These are phyloP conservation scores for Cotesia glomerata DNA, from an alignment of 1,140 invertebrate species.

Conservation along the genomic window DNA sequence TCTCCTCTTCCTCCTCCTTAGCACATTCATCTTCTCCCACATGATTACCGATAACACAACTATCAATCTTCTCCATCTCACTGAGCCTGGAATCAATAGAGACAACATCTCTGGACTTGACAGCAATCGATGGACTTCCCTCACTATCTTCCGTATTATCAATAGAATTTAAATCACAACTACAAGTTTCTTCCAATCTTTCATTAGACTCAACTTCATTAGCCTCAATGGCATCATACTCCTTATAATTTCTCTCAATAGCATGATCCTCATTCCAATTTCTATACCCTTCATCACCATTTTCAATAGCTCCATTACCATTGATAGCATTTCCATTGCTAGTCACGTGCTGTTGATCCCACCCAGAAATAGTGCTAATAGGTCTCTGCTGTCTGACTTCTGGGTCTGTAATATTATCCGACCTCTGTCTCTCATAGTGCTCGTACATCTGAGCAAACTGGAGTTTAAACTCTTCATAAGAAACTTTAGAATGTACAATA, in stretches of 20 bases:
- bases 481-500: constrained; percentile 99
- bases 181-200: constrained; percentile 61
- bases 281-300: constrained; percentile 56
- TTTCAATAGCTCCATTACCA: constrained; percentile 36
- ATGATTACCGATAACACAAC: constrained; percentile 44
- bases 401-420: constrained; percentile 94
- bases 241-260: constrained; percentile 58
- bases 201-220: constrained; percentile 39
- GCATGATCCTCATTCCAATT: constrained; percentile 55
- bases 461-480: constrained; percentile 95
- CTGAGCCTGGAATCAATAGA: constrained; percentile 64
- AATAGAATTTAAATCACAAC: constrained; percentile 66
- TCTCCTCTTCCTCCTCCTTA: constrained; percentile 48
- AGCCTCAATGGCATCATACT: constrained; percentile 45
- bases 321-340: constrained; percentile 54
- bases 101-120: constrained; percentile 63
- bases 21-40: constrained; percentile 50
- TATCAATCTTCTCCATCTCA: constrained; percentile 52
- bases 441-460: constrained; percentile 97
- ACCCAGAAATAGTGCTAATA: constrained; percentile 95
- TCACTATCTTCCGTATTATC: constrained; percentile 63
- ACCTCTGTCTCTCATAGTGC: constrained; percentile 91
- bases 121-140: constrained; percentile 63
- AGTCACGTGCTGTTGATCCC: constrained; percentile 74
- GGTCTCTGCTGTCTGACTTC: constrained; percentile 88